These are phyloP conservation scores for Lobophora halterata DNA, from an alignment of 2,888 invertebrate genomes.

Conservation along the genomic window DNA sequence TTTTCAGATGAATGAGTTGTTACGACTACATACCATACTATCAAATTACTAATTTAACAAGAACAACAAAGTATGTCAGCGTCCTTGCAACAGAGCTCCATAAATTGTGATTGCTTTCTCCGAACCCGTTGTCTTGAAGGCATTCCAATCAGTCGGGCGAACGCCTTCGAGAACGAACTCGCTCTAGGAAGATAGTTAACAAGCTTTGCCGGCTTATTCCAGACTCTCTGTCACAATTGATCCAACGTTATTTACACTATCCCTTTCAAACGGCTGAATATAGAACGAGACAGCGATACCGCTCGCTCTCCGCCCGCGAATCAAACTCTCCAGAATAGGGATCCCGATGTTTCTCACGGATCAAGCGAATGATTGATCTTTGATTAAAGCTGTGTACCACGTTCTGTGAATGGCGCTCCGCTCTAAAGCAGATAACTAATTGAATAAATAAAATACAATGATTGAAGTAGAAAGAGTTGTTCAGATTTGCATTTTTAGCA, in stretches of 20 bases:
- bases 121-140: slow-evolving; percentile 51
- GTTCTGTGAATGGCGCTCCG: slow-evolving; percentile 28
- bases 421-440: slow-evolving; percentile 19
- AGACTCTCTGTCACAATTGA: slow-evolving; percentile 40
- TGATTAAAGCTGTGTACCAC: slow-evolving; percentile 30
- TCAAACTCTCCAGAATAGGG: slow-evolving; percentile 30
- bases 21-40: no score
- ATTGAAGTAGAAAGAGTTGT: slow-evolving; percentile 2
- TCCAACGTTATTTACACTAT: slow-evolving; percentile 30
- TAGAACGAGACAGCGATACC: slow-evolving; percentile 27
- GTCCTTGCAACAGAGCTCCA: slow-evolving; percentile 39
- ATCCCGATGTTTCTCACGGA: slow-evolving; percentile 30
- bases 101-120: slow-evolving; percentile 62
- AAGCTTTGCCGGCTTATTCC: slow-evolving; percentile 44
- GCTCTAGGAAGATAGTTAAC: slow-evolving; percentile 48
- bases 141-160: slow-evolving; percentile 53
- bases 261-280: slow-evolving; percentile 25
- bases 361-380: slow-evolving; percentile 33
- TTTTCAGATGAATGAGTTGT: no score
- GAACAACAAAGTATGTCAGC: slow-evolving; percentile 31
- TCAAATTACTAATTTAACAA: slow-evolving; percentile 25
- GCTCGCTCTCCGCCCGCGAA: slow-evolving; percentile 20
- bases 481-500: slow-evolving; percentile 3
- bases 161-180: slow-evolving; percentile 44
- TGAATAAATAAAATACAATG: slow-evolving; percentile 15